A percentile compares a stretch with the other conserved stretches of the same genome.
Conservation (phyloP, 2,113 vertebrate genomes). For the Tragelaphus strepsiceros region DNA sequence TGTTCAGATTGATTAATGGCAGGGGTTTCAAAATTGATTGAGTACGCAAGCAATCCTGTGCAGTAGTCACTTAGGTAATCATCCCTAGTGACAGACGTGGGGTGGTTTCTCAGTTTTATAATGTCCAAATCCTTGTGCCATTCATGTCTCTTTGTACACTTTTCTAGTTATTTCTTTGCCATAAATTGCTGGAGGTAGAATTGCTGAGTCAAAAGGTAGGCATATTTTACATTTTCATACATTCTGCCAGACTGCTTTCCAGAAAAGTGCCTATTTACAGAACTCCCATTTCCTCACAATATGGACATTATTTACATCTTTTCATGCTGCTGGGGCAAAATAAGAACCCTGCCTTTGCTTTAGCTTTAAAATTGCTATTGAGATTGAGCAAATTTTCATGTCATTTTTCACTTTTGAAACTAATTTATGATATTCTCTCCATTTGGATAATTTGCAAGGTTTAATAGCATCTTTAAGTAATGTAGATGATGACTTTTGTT, state of each 20-base stretch:
- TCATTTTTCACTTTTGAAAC: neutral
- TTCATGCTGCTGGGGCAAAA: neutral
- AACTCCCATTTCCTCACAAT: neutral
- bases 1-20: neutral
- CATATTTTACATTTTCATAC: neutral
- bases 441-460: neutral
- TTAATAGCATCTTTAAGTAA: neutral
- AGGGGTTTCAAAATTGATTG: neutral
- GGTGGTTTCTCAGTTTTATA: neutral
- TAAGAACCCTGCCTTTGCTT: neutral
- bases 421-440: neutral
- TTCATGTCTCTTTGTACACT: neutral
- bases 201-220: neutral
- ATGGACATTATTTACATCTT: neutral
- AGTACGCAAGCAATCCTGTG: neutral
- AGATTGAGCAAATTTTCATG: neutral
- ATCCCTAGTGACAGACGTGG: neutral
- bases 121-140: neutral
- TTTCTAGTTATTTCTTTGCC: neutral
- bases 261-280: neutral
- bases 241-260: neutral
- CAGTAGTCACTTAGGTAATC: neutral
- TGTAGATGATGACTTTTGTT: neutral
- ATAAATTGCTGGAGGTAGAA: neutral
- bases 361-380: neutral